These are phyloP conservation scores for Macrostomum lignano DNA, from an alignment of 1,140 invertebrate genomes.

Conservation along the genomic window DNA sequence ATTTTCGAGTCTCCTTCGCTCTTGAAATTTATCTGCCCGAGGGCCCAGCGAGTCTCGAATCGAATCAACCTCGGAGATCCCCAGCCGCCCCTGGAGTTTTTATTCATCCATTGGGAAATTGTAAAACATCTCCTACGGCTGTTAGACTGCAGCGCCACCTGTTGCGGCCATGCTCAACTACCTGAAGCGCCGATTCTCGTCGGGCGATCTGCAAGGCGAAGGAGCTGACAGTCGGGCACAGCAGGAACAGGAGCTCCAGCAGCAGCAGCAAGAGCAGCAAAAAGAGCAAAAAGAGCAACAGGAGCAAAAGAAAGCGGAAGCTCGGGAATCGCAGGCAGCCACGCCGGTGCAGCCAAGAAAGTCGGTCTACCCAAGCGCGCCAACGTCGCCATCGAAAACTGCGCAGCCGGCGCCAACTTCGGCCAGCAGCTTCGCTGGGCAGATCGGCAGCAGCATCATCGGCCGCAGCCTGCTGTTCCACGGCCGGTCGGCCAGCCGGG, in stretches of 20 bases:
- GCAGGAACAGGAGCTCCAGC: background rate
- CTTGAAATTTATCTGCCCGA: too few relatives aligned
- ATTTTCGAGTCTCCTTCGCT: too few relatives aligned
- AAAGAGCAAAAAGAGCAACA: too few relatives aligned
- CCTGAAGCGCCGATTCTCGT: conserved; percentile 18
- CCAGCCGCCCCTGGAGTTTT: too few relatives aligned
- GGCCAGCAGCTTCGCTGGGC: conserved; percentile 9
- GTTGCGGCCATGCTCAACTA: background rate
- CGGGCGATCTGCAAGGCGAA: conserved; percentile 23
- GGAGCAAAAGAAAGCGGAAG: background rate
- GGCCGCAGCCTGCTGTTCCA: conserved; percentile 7
- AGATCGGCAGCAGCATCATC: conserved; percentile 8
- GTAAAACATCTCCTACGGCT: background rate
- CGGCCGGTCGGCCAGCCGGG: conserved; percentile 51
- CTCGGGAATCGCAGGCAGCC: too few relatives aligned
- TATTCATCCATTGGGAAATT: background rate
- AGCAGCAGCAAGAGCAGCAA: background rate
- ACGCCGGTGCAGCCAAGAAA: too few relatives aligned
- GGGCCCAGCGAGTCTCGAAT: too few relatives aligned
- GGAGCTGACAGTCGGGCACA: conserved; percentile 9
- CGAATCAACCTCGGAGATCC: too few relatives aligned
- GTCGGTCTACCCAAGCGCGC: conserved; percentile 6
- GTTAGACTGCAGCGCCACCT: too few relatives aligned
- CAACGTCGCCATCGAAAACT: conserved; percentile 6
- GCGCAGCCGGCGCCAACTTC: too few relatives aligned